A percentile compares a stretch with the other conserved stretches of the same genome.
Evolutionary conservation across 2,888 invertebrate species (phyloP).

Genomic region (Harpagoxenus sublaevis): DNA sequence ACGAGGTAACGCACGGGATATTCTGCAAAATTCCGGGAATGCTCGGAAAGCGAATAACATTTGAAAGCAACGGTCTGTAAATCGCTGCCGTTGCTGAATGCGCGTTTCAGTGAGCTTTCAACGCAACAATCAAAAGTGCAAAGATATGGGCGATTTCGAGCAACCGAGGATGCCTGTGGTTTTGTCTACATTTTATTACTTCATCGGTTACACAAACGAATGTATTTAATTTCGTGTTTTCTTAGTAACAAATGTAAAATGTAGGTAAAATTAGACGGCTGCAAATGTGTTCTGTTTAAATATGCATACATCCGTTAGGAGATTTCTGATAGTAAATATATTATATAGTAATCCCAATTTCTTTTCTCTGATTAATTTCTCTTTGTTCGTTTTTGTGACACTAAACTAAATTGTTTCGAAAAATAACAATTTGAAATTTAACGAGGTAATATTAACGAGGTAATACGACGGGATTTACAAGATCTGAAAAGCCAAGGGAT

Average conservation of each 20-base stretch:
- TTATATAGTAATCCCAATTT: not conserved
- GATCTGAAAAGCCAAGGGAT: not conserved
- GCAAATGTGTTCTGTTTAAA: not conserved
- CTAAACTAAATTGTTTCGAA: not conserved
- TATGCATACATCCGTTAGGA: not conserved
- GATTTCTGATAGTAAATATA: not conserved
- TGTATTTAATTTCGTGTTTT: not conserved
- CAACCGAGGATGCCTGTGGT: not conserved
- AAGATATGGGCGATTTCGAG: not conserved
- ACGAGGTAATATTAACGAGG: constrained; percentile 20
- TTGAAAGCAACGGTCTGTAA: constrained; percentile 51
- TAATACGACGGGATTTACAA: constrained; percentile 12
- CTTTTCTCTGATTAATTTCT: not conserved
- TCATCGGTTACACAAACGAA: not conserved
- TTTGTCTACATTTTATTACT: not conserved
- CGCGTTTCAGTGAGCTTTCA: constrained; percentile 8
- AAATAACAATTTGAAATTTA: constrained; percentile 30
- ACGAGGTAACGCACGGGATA: constrained; percentile 37
- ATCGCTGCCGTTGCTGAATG: constrained; percentile 35
- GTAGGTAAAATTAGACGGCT: not conserved
- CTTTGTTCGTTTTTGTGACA: not conserved
- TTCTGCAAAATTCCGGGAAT: constrained; percentile 51
- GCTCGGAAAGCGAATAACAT: constrained; percentile 41
- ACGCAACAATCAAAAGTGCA: constrained; percentile 28
- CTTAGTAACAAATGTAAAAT: not conserved